Conservation (phyloP, 2,113 vertebrate species). For the Saiga tatarica region DNA sequence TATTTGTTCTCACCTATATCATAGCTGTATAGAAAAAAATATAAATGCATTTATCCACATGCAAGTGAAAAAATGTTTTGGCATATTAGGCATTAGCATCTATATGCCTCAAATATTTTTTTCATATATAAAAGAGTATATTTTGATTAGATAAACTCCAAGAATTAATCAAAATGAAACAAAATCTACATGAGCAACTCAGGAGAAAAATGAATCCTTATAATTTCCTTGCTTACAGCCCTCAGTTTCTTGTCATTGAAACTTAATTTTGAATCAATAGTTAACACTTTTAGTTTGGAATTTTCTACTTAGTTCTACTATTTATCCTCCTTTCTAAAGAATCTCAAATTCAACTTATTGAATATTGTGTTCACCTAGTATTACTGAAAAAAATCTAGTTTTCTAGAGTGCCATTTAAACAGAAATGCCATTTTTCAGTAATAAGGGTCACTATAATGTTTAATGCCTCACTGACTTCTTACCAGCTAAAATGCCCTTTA, state of each 20-base stretch:
- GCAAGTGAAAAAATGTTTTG: background rate
- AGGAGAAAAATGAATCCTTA: slow-evolving; percentile 24
- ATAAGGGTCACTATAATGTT: slow-evolving; percentile 69
- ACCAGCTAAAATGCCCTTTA: slow-evolving; percentile 65
- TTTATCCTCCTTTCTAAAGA: slow-evolving; percentile 35
- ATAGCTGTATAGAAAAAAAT: background rate
- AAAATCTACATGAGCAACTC: background rate
- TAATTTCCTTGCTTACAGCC: slow-evolving; percentile 8
- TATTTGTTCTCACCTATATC: background rate
- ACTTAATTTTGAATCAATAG: slow-evolving; percentile 58
- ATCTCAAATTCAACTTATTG: slow-evolving; percentile 42
- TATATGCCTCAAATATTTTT: background rate
- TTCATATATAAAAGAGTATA: background rate
- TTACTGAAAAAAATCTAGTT: slow-evolving; percentile 68
- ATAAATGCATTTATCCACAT: background rate
- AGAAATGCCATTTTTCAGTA: slow-evolving; percentile 72
- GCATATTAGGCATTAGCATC: background rate
- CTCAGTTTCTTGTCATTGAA: slow-evolving; percentile 37
- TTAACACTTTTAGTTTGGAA: slow-evolving; percentile 24
- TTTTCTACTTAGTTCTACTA: slow-evolving; percentile 27
- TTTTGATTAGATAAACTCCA: background rate
- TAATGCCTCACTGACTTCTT: slow-evolving; percentile 68
- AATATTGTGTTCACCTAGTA: slow-evolving; percentile 42
- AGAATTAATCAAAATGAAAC: slow-evolving; percentile 29
- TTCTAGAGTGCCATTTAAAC: slow-evolving; percentile 65